phyloP scores from a whole-genome alignment of 2,797 vertebrate genomes.

The Psittacula derbiana region DNA sequence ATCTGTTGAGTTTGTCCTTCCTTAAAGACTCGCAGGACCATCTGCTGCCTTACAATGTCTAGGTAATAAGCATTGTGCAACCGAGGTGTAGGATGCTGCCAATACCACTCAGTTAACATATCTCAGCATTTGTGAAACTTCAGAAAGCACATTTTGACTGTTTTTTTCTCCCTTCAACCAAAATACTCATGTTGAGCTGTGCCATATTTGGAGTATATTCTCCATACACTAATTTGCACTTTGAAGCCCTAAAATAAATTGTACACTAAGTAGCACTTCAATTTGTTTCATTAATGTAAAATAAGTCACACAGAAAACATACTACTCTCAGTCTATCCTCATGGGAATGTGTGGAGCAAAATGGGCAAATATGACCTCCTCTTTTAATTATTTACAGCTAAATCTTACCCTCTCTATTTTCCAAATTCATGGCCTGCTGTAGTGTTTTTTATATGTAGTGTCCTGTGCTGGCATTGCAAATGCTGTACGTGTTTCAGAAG shows the following conservation, averaged over 20 bases:
- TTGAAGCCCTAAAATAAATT: slow-evolving; percentile 23
- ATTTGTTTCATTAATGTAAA: slow-evolving; percentile 39
- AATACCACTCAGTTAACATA: background rate
- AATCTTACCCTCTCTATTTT: slow-evolving; percentile 11
- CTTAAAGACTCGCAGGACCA: slow-evolving; percentile 15
- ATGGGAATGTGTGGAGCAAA: slow-evolving; percentile 54
- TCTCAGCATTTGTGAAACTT: background rate
- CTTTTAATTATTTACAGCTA: slow-evolving; percentile 14
- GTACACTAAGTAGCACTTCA: slow-evolving; percentile 45
- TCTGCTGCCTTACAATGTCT: slow-evolving; percentile 4
- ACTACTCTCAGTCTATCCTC: slow-evolving; percentile 60
- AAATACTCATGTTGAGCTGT: slow-evolving; percentile 48
- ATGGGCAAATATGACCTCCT: background rate
- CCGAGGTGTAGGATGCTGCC: slow-evolving; percentile 40
- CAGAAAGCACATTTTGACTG: slow-evolving; percentile 29
- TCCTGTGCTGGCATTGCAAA: slow-evolving; percentile 67
- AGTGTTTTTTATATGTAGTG: slow-evolving; percentile 61
- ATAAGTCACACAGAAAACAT: slow-evolving; percentile 61
- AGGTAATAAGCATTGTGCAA: slow-evolving; percentile 71
- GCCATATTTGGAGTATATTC: slow-evolving; percentile 66
- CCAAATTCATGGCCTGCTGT: slow-evolving; percentile 65
- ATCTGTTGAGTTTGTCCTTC: background rate
- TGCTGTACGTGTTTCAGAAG: slow-evolving; percentile 32
- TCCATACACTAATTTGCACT: slow-evolving; percentile 48
- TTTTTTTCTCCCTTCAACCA: slow-evolving; percentile 22